These are phyloP conservation scores for Boloria selene DNA, from an alignment of 2,888 invertebrate genomes.

Conservation along the genomic window DNA sequence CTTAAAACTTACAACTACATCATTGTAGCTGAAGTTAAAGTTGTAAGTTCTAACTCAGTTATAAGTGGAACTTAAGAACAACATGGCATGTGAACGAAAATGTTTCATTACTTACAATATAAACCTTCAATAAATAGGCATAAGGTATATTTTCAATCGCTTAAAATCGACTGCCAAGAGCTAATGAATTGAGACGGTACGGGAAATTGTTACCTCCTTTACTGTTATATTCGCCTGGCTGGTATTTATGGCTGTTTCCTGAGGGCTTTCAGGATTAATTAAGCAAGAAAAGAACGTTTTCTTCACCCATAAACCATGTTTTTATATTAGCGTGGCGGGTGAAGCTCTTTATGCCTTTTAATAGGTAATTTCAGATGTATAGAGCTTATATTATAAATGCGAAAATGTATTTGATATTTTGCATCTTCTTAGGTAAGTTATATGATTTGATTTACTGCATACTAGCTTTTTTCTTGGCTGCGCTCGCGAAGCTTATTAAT, in stretches of 20 bases:
- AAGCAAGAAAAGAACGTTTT: conserved; percentile 11
- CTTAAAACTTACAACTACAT: conserved; percentile 8
- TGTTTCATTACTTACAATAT: not conserved
- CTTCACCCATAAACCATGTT: not conserved
- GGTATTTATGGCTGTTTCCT: conserved; percentile 32
- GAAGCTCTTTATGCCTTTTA: no score
- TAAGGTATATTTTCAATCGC: conserved; percentile 17
- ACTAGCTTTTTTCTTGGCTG: no score
- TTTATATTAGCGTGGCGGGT: no score
- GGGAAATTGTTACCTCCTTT: conserved; percentile 45
- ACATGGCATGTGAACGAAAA: conserved; percentile 30
- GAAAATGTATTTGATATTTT: no score
- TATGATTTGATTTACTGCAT: no score
- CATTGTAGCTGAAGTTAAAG: conserved; percentile 19
- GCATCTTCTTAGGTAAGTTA: no score
- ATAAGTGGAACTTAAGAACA: conserved; percentile 29
- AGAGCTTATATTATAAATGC: no score
- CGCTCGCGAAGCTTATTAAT: no score
- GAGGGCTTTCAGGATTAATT: conserved; percentile 23
- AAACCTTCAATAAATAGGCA: conserved; percentile 1
- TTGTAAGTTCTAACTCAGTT: conserved; percentile 37
- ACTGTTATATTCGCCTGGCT: conserved; percentile 43
- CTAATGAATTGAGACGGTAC: conserved; percentile 57
- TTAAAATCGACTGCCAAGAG: conserved; percentile 43
- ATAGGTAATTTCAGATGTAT: not conserved